Evolutionary conservation across 1,140 invertebrate species (phyloP), one percentile per base, ranked within the genome.

Genomic region (Odontomachus brunneus): DNA sequence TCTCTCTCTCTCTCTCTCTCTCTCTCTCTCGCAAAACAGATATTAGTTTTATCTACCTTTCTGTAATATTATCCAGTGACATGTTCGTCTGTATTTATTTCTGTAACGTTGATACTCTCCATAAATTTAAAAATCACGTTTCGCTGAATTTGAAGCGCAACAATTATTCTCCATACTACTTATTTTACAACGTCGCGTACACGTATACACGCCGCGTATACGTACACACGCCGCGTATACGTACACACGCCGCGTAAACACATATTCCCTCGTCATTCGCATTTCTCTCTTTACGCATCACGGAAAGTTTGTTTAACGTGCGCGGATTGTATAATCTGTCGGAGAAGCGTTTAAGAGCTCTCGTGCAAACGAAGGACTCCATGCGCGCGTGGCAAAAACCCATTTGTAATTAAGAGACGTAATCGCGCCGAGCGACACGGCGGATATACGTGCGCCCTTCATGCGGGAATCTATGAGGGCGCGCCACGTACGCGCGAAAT

Each of bases 361-460:
- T 15, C 15, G 15, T 24, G 49, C 33, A 73, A 73, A 59, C 22
- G 19, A 59, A 59, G 55, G 38, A 22, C 38, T 44, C 60, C 44
- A 24, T n/a, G 44, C 5, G 9, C 60, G 29, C n/a, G 44, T 11
- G 4, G 33, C 17, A 1, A 26, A 73, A 48, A 22, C 53, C 22
- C 33, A 19, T 17, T 60, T 38, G 38, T 38, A 74, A 74, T 74
- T 74, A 74, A 60, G 55, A 74, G 22, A 48, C n/a, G 33, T 60
- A 60, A 74, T 74, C 55, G 26, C 11, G 22, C 2, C 15, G 12
- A 14, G 7, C 38, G 15, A 24, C 38, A 44, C 38, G 38, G 38
- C 38, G 38, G 14, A 17, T 1, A 24, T 17, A 19, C 2, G 29
- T 38, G 24, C 19, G 19, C 14, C 44, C 33, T 44, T 44, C 38